These are phyloP conservation scores for Zelostemma sp. DNA, from an alignment of 1,140 invertebrate genomes.

Conservation along the genomic window DNA sequence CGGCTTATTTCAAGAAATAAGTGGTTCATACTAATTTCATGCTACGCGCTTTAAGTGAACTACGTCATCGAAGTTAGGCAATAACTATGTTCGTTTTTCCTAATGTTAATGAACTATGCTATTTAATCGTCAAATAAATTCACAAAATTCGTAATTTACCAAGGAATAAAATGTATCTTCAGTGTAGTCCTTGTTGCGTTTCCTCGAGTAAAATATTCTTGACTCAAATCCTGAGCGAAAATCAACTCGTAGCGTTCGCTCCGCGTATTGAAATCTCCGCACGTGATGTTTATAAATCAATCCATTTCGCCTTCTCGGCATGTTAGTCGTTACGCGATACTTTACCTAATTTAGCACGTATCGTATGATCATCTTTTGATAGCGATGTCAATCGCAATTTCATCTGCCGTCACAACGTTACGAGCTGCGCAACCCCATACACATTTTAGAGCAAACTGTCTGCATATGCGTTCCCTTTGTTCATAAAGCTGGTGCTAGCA, in stretches of 20 bases:
- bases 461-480: background rate
- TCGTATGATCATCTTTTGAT: background rate
- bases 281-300: too few relatives aligned
- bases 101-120: too few relatives aligned
- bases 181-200: background rate
- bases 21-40: conserved; percentile 23
- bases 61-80: conserved; percentile 30
- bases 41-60: conserved; percentile 33
- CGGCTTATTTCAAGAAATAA: conserved; percentile 42
- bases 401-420: too few relatives aligned
- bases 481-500: background rate
- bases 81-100: background rate
- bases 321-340: too few relatives aligned
- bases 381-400: background rate
- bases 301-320: too few relatives aligned
- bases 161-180: too few relatives aligned
- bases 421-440: background rate
- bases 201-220: background rate
- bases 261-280: too few relatives aligned
- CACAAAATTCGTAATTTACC: too few relatives aligned
- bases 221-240: background rate
- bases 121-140: too few relatives aligned
- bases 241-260: background rate
- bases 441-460: background rate
- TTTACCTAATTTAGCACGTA: too few relatives aligned